These are phyloP conservation scores for Ramazzottius varieornatus DNA, from an alignment of 2,888 invertebrate genomes.

Conservation along the genomic window DNA sequence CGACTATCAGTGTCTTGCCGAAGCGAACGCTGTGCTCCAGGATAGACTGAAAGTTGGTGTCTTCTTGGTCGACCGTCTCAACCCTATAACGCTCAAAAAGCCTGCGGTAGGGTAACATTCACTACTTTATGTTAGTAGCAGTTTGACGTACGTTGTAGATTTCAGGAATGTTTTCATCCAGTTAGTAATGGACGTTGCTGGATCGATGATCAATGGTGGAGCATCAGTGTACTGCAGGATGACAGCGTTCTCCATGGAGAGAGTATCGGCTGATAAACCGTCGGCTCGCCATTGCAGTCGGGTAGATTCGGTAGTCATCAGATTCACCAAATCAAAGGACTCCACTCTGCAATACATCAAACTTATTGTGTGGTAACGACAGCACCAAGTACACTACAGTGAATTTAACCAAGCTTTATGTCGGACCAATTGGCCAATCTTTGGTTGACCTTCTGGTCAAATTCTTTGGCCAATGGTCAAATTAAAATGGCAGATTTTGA, in stretches of 20 bases:
- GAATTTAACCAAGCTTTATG: no score
- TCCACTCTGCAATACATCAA: slow-evolving; percentile 13
- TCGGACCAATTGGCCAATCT: no score
- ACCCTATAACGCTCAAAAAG: neutral
- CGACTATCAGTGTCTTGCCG: slow-evolving; percentile 61
- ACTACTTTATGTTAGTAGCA: neutral
- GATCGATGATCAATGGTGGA: slow-evolving; percentile 9
- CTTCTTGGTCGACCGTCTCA: slow-evolving; percentile 12
- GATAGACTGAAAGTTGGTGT: slow-evolving; percentile 23
- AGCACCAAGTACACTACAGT: no score
- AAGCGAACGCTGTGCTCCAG: slow-evolving; percentile 38
- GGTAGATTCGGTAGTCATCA: slow-evolving; percentile 41
- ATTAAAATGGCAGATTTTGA: no score
- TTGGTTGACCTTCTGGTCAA: no score
- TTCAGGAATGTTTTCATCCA: slow-evolving; percentile 5
- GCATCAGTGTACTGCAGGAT: slow-evolving; percentile 36
- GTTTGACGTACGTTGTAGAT: neutral
- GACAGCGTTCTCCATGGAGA: slow-evolving; percentile 53
- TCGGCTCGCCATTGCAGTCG: slow-evolving; percentile 59
- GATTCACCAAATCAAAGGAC: slow-evolving; percentile 30
- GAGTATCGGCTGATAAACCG: slow-evolving; percentile 48
- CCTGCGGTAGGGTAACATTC: neutral
- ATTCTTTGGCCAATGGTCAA: no score
- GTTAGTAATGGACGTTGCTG: slow-evolving; percentile 3
- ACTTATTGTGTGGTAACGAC: no score